A percentile compares a stretch with the other conserved stretches of the same genome.
phyloP scores from a whole-genome alignment of 1,140 invertebrate species.

The Doryteuthis pealeii region DNA sequence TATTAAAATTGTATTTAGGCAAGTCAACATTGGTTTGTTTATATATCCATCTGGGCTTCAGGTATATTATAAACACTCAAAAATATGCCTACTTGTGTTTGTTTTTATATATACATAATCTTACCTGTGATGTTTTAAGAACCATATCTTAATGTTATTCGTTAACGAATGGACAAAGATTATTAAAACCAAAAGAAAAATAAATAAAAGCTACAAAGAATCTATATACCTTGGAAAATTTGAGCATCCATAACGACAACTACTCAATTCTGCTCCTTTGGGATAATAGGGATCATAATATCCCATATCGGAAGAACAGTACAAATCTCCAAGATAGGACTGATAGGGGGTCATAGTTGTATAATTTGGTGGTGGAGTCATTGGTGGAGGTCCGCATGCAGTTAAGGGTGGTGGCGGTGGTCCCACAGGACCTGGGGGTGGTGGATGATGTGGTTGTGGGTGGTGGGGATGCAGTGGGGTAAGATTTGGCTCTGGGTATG shows the following conservation, averaged over 20 bases:
- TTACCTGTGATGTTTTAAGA: too few relatives aligned
- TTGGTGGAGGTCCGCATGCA: not conserved
- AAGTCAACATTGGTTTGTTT: not conserved
- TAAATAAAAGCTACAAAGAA: too few relatives aligned
- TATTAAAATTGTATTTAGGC: not conserved
- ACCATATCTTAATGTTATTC: too few relatives aligned
- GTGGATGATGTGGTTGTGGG: not conserved
- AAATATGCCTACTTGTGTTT: too few relatives aligned
- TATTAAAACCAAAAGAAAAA: too few relatives aligned
- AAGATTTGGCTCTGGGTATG: not conserved
- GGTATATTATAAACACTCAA: too few relatives aligned
- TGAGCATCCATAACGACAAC: conserved; percentile 28
- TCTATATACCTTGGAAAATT: conserved; percentile 28
- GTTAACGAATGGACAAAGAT: too few relatives aligned
- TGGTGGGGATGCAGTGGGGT: not conserved
- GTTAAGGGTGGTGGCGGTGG: not conserved
- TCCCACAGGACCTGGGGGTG: not conserved
- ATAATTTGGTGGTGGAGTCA: conserved; percentile 5
- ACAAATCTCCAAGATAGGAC: conserved; percentile 9
- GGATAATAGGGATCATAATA: conserved; percentile 3
- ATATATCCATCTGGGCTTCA: too few relatives aligned
- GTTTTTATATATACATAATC: too few relatives aligned
- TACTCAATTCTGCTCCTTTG: conserved; percentile 20
- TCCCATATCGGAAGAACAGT: conserved; percentile 5
- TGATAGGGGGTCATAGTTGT: conserved; percentile 8